Conservation (phyloP, 1,140 invertebrate species). For the Camponotus vicinus region DNA sequence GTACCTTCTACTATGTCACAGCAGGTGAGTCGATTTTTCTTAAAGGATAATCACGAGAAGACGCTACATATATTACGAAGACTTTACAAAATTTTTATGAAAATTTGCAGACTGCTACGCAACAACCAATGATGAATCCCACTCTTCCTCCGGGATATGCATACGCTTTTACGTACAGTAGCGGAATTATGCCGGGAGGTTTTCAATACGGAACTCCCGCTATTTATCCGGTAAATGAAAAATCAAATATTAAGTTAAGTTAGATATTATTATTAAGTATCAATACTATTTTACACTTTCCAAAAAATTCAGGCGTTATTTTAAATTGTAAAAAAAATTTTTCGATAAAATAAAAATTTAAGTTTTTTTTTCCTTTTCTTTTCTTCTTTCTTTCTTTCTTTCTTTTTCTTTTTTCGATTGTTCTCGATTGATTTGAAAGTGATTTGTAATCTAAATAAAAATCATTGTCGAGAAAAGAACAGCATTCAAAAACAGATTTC, state of each 20-base stretch:
- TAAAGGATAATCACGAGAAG: background rate
- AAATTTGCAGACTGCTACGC: constrained; percentile 86
- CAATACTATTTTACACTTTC: too few species aligned
- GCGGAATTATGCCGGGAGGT: constrained; percentile 90
- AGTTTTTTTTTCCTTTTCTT: too few species aligned
- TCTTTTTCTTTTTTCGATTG: background rate
- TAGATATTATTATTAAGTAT: too few species aligned
- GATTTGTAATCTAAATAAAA: too few species aligned
- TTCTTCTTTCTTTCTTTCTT: too few species aligned
- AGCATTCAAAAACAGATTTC: too few species aligned
- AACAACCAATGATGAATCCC: constrained; percentile 88
- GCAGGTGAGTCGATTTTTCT: constrained; percentile 85
- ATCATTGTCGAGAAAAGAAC: too few species aligned
- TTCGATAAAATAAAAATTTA: too few species aligned
- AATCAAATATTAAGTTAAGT: too few species aligned
- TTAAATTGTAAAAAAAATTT: too few species aligned
- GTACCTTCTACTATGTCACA: constrained; percentile 92
- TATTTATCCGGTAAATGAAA: constrained; percentile 88
- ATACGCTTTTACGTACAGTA: constrained; percentile 89
- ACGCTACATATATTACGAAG: constrained; percentile 9
- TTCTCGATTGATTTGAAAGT: background rate
- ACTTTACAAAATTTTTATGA: constrained; percentile 7
- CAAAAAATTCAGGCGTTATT: too few species aligned
- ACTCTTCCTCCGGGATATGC: constrained; percentile 89
- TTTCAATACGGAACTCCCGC: constrained; percentile 92